phyloP scores from a whole-genome alignment of 2,888 invertebrate species.

The Cephus nigrinus region DNA sequence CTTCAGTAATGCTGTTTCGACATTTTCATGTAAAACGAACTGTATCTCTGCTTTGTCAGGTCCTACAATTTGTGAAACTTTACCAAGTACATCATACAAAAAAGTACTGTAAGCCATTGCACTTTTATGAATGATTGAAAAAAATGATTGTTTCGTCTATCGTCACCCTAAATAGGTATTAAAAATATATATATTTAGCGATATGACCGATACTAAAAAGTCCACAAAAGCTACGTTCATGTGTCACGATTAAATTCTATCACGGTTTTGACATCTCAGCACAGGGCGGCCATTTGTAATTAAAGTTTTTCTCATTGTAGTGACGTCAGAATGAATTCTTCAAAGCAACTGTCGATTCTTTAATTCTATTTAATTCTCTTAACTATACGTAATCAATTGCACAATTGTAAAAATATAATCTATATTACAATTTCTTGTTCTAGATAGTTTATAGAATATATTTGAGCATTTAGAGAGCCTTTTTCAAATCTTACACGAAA shows the following conservation, averaged over 20 bases:
- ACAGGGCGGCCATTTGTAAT: neutral
- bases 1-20: slow-evolving; percentile 28
- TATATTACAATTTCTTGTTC: too few relatives aligned
- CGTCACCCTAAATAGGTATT: neutral
- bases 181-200: neutral
- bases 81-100: slow-evolving; percentile 25
- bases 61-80: slow-evolving; percentile 21
- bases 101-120: slow-evolving; percentile 21
- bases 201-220: neutral
- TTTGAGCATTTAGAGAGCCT: neutral
- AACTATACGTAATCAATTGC: neutral
- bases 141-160: neutral
- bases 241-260: neutral
- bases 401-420: neutral
- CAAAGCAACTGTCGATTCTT: neutral
- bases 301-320: neutral
- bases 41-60: slow-evolving; percentile 30
- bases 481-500: neutral
- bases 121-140: neutral
- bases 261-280: neutral
- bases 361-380: neutral
- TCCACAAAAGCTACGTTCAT: neutral
- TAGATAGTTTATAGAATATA: neutral
- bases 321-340: neutral
- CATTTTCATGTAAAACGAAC: slow-evolving; percentile 24